phyloP scores from a whole-genome alignment of 1,140 invertebrate species.

The Drosophila obscura region DNA sequence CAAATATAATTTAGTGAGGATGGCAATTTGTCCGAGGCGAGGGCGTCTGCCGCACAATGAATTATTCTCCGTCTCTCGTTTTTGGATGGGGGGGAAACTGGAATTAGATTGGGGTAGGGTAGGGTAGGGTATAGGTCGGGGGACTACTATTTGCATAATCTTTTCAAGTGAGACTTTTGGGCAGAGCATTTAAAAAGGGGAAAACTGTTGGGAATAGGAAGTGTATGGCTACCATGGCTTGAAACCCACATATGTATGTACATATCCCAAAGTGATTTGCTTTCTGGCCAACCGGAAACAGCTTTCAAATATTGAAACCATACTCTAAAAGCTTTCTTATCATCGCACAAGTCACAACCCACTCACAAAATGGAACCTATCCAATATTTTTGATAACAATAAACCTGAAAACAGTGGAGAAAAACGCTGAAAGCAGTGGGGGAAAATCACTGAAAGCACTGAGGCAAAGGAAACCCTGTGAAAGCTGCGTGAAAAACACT shows the following conservation, averaged over 20 bases:
- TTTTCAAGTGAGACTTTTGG: slow-evolving; percentile 23
- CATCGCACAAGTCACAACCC: neutral
- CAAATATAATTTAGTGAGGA: slow-evolving; percentile 62
- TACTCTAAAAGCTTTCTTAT: neutral
- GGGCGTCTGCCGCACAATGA: slow-evolving; percentile 32
- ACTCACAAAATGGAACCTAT: neutral
- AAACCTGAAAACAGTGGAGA: neutral
- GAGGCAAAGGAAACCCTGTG: no score
- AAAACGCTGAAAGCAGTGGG: no score
- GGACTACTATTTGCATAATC: slow-evolving; percentile 42
- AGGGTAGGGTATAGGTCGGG: neutral
- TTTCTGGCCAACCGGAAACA: no score
- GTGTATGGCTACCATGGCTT: neutral
- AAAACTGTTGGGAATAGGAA: neutral
- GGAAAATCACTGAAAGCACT: no score
- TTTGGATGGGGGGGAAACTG: slow-evolving; percentile 15
- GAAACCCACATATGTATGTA: no score
- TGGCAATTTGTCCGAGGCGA: slow-evolving; percentile 47
- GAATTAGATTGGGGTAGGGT: slow-evolving; percentile 33
- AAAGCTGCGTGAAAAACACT: slow-evolving; percentile 7
- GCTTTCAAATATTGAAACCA: no score
- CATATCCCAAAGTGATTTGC: no score
- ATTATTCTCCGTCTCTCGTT: slow-evolving; percentile 35
- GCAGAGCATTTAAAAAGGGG: neutral
- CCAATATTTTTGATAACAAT: slow-evolving; percentile 29